These are phyloP conservation scores for Caradrina kadenii DNA, from an alignment of 2,888 invertebrate genomes.

Conservation along the genomic window DNA sequence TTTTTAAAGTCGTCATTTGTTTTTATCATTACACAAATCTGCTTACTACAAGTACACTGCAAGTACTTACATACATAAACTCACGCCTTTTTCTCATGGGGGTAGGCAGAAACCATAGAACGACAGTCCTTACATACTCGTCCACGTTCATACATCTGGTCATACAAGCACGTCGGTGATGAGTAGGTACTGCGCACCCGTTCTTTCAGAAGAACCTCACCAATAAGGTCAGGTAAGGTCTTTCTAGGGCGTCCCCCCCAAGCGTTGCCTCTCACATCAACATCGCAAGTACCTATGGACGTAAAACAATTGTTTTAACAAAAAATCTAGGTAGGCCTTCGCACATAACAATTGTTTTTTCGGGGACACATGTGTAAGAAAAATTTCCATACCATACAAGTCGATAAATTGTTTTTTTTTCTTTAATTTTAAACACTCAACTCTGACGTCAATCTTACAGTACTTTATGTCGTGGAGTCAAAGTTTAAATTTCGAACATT, in stretches of 20 bases:
- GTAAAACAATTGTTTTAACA: conserved; percentile 48
- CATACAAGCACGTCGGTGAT: too few relatives aligned
- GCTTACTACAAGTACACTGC: not conserved
- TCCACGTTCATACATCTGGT: too few relatives aligned
- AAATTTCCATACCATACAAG: conserved; percentile 58
- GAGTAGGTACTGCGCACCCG: too few relatives aligned
- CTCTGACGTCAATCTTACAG: conserved; percentile 15
- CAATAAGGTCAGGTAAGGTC: too few relatives aligned
- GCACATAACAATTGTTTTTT: conserved; percentile 46
- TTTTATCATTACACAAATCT: conserved; percentile 25
- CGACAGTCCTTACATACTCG: too few relatives aligned
- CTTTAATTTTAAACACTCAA: not conserved
- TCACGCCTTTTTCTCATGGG: too few relatives aligned
- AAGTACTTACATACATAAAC: too few relatives aligned
- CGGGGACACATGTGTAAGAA: conserved; percentile 67
- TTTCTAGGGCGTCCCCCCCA: too few relatives aligned
- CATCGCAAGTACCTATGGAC: not conserved
- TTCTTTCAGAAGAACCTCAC: too few relatives aligned
- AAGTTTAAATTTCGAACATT: conserved; percentile 14
- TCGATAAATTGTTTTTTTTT: conserved; percentile 23
- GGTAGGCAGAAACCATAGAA: too few relatives aligned
- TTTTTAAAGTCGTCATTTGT: conserved; percentile 24
- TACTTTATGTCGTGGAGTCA: not conserved
- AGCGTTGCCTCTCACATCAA: too few relatives aligned
- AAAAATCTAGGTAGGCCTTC: conserved; percentile 42